A percentile compares a stretch with the other conserved stretches of the same genome.
Conservation (phyloP, 2,888 invertebrate genomes). For the Elmis aenea region DNA sequence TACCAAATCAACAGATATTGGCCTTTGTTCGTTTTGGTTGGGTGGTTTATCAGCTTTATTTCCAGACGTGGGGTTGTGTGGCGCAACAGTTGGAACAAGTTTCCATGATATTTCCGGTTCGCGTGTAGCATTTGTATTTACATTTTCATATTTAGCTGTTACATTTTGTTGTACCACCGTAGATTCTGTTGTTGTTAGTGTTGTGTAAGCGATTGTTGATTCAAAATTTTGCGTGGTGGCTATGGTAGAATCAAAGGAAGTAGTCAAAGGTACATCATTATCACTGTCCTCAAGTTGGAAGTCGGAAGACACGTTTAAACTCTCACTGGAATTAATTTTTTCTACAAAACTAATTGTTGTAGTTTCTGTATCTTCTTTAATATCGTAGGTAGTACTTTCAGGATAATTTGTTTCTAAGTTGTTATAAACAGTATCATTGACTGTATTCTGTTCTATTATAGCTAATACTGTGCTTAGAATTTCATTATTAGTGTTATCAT, state of each 20-base stretch:
- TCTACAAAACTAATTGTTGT: background rate
- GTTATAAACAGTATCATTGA: background rate
- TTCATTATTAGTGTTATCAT: background rate
- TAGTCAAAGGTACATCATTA: too few relatives aligned
- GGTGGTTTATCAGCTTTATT: conserved; percentile 9
- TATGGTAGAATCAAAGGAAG: too few relatives aligned
- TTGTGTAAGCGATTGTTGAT: conserved; percentile 3
- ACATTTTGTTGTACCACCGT: background rate
- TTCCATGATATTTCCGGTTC: conserved; percentile 47
- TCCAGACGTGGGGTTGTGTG: conserved; percentile 36
- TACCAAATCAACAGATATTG: conserved; percentile 49
- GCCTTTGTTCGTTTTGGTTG: conserved; percentile 32
- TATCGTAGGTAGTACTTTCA: background rate
- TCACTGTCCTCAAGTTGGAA: too few relatives aligned
- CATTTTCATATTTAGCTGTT: background rate
- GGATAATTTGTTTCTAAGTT: too few relatives aligned
- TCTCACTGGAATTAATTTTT: background rate
- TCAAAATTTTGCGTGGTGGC: background rate
- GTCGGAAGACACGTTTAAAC: background rate
- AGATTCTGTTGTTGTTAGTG: conserved; percentile 2
- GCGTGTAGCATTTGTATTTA: conserved; percentile 4
- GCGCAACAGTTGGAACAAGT: conserved; percentile 54
- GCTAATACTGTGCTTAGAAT: background rate
- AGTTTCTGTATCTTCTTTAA: background rate
- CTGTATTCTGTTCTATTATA: too few relatives aligned